Percentiles rank a stretch among this genome's conserved stretches.
Evolutionary conservation across 2,113 vertebrate species (phyloP).

Genomic region (Chrysemys picta): DNA sequence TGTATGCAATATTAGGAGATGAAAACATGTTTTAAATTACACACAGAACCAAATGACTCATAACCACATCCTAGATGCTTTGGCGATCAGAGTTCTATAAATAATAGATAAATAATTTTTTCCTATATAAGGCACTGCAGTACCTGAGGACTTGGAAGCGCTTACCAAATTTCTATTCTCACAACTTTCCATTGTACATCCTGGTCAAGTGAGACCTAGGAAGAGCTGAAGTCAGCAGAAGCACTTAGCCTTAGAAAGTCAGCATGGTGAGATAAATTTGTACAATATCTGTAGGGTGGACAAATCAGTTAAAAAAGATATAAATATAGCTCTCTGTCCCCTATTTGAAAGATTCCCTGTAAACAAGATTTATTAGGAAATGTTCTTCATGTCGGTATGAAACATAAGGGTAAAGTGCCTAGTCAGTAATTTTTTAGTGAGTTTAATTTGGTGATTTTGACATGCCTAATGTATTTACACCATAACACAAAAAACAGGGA

Average conservation of each 20-base stretch:
- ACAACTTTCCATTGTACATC: not conserved
- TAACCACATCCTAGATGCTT: not conserved
- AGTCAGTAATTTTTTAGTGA: not conserved
- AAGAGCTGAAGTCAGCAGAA: not conserved
- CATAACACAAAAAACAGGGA: not conserved
- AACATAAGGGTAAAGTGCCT: not conserved
- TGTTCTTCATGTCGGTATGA: not conserved
- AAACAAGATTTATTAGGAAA: not conserved
- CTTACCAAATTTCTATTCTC: not conserved
- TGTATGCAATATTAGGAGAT: not conserved
- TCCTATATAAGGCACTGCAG: not conserved
- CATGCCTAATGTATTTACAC: not conserved
- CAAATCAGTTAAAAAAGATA: not conserved
- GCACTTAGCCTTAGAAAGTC: not conserved
- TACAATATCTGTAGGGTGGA: not conserved
- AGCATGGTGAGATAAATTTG: not conserved
- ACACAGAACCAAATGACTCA: not conserved
- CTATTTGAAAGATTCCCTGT: not conserved
- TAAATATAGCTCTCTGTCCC: not conserved
- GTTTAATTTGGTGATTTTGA: not conserved
- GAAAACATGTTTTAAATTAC: not conserved
- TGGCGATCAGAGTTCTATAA: conserved; percentile 7
- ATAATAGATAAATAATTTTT: not conserved
- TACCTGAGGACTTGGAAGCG: not conserved
- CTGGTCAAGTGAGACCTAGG: not conserved